phyloP scores from a whole-genome alignment of 1,140 invertebrate genomes.

The Pseudomyrmex flavicornis region DNA sequence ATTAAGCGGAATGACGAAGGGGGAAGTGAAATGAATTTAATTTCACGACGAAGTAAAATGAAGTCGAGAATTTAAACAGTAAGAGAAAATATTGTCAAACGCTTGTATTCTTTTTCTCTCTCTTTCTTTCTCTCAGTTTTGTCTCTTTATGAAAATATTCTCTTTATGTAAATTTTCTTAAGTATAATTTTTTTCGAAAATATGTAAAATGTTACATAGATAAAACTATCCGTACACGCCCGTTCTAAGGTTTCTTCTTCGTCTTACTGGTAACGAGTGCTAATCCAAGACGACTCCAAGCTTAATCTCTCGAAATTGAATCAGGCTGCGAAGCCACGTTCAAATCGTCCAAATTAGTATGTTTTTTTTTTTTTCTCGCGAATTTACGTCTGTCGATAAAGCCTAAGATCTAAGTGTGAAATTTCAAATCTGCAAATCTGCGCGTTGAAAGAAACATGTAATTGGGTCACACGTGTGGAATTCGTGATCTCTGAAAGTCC shows the following conservation, averaged over 20 bases:
- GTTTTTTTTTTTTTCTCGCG: not conserved
- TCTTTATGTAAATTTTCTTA: too few relatives aligned
- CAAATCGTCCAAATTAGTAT: constrained; percentile 7
- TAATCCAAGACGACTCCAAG: constrained; percentile 77
- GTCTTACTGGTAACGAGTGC: constrained; percentile 76
- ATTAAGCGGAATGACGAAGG: constrained; percentile 18
- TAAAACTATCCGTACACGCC: not conserved
- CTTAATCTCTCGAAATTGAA: constrained; percentile 77
- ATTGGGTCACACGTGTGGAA: constrained; percentile 16
- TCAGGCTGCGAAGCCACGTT: constrained; percentile 75
- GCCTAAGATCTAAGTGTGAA: not conserved
- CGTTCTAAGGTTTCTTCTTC: constrained; percentile 80
- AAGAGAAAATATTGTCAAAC: too few relatives aligned
- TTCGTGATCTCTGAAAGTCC: constrained; percentile 49
- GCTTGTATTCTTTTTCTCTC: too few relatives aligned
- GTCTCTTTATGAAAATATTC: too few relatives aligned
- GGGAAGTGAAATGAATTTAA: constrained; percentile 27
- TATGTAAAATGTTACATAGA: too few relatives aligned
- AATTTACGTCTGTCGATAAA: not conserved
- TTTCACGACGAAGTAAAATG: constrained; percentile 1
- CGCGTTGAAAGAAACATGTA: not conserved
- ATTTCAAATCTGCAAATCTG: constrained; percentile 5
- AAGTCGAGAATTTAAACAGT: not conserved
- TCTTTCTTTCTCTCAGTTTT: too few relatives aligned
- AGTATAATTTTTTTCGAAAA: too few relatives aligned